phyloP scores from a whole-genome alignment of 2,113 vertebrate species.

The Pseudorectes ferrugineus region DNA sequence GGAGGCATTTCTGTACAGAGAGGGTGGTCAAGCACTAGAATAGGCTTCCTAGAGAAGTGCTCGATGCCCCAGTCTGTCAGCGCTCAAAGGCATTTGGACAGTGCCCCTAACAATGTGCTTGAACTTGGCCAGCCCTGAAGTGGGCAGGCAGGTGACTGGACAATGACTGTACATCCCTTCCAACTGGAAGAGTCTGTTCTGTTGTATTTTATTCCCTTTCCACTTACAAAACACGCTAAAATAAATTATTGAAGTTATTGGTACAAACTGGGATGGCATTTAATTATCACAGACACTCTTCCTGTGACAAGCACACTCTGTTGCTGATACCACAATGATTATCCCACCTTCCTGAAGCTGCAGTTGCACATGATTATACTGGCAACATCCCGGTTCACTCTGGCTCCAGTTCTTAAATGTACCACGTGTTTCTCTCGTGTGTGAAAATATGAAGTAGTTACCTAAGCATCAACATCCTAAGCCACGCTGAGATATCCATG shows the following conservation, averaged over 20 bases:
- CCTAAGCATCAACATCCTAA: background rate
- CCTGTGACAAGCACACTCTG: background rate
- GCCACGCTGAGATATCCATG: background rate
- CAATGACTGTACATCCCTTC: background rate
- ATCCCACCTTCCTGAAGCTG: background rate
- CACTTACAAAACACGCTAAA: background rate
- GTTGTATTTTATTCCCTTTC: background rate
- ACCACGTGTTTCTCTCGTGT: accelerated
- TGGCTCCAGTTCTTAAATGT: background rate
- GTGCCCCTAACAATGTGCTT: background rate
- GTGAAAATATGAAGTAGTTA: background rate
- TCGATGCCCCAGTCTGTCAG: accelerated
- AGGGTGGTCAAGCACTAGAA: background rate
- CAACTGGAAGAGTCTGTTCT: background rate
- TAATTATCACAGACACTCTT: background rate
- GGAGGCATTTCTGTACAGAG: background rate
- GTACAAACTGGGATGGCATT: background rate
- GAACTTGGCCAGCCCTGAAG: background rate
- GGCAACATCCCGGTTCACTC: background rate
- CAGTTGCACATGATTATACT: background rate
- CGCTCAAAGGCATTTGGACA: background rate
- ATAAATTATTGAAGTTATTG: background rate
- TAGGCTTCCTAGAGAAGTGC: background rate
- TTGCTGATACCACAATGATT: background rate
- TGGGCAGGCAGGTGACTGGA: background rate